Evolutionary conservation across 2,113 vertebrate species (phyloP).

Genomic region (Chrysochloris asiatica): DNA sequence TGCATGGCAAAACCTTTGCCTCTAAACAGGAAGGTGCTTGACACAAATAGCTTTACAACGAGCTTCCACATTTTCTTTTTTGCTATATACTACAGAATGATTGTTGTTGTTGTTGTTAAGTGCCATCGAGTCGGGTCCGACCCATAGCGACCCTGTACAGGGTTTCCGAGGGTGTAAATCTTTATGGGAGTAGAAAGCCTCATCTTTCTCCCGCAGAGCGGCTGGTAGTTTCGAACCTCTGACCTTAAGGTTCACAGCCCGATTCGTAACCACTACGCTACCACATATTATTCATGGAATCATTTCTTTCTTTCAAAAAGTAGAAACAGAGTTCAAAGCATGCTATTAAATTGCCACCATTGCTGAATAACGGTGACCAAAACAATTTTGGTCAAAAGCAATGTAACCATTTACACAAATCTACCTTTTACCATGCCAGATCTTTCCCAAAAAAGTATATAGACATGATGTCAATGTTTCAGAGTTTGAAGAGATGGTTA

Average conservation of each 20-base stretch:
- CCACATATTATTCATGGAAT: background rate
- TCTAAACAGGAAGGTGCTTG: constrained; percentile 11
- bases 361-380: constrained; percentile 12
- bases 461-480: constrained; percentile 19
- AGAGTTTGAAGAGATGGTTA: constrained; percentile 7
- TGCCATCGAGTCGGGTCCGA: no score
- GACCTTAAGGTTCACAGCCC: no score
- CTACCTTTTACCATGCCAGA: background rate
- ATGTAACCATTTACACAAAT: background rate
- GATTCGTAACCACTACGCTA: no score
- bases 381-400: constrained; percentile 26
- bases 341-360: constrained; percentile 8
- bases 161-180: no score
- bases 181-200: no score
- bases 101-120: no score
- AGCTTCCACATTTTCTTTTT: background rate
- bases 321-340: background rate
- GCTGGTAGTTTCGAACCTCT: no score
- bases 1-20: background rate
- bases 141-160: no score
- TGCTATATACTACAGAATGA: background rate
- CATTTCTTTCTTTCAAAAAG: background rate
- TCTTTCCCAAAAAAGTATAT: background rate
- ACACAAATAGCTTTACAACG: background rate
- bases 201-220: no score